These are phyloP conservation scores for Sardinella longiceps DNA, from an alignment of 2,797 vertebrate species.

Conservation along the genomic window DNA sequence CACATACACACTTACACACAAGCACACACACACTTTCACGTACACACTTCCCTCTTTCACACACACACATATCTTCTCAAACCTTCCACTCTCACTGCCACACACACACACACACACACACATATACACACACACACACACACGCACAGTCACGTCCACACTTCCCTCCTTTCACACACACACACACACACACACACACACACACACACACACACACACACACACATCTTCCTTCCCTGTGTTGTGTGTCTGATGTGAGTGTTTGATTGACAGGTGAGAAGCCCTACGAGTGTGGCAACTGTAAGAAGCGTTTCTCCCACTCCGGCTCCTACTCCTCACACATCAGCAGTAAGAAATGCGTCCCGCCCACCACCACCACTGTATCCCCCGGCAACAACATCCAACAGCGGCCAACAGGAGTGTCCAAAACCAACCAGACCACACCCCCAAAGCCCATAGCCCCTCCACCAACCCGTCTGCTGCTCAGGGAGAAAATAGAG, in stretches of 20 bases:
- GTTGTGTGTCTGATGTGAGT: no score
- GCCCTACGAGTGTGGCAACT: constrained; percentile 99
- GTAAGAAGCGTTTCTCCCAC: constrained; percentile 99
- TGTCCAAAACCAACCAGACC: neutral
- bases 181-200: no score
- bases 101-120: neutral
- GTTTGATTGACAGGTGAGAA: constrained; percentile 86
- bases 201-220: no score
- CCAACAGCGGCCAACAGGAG: neutral
- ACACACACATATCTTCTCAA: neutral
- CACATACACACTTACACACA: no score
- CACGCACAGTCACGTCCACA: no score
- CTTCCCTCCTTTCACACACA: no score
- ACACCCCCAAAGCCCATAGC: neutral
- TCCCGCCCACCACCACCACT: constrained; percentile 77
- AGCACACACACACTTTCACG: neutral
- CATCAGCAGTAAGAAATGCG: constrained; percentile 98
- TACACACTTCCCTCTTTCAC: no score
- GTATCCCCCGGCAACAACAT: neutral
- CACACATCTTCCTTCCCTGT: neutral
- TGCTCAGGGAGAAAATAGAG: neutral
- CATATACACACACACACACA: neutral
- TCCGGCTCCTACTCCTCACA: constrained; percentile 99
- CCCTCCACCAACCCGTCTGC: constrained; percentile 74
- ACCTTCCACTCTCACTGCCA: no score